Evolutionary conservation across 2,797 vertebrate species (phyloP).

Genomic region (Syngnathus rostellatus): DNA sequence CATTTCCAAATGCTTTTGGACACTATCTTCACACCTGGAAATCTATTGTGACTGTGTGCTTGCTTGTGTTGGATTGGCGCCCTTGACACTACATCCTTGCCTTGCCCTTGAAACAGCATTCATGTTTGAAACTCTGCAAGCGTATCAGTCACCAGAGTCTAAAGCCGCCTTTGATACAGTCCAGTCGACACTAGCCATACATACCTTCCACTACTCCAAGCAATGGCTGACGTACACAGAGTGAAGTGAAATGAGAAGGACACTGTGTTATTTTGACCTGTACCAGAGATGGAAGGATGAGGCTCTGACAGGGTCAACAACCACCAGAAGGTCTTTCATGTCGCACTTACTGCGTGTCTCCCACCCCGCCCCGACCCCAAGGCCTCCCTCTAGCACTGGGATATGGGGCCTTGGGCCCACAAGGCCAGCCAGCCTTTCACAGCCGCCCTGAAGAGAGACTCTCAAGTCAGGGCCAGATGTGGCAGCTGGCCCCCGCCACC

Average conservation of each 20-base stretch:
- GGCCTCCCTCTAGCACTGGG: conserved; percentile 41
- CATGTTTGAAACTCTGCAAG: not conserved
- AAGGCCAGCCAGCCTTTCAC: conserved; percentile 56
- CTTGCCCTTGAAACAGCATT: conserved; percentile 1
- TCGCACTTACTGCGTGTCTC: conserved; percentile 55
- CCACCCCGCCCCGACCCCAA: not conserved
- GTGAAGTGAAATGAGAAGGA: conserved; percentile 37
- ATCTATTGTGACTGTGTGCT: not conserved
- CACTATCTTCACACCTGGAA: conserved; percentile 1
- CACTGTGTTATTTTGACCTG: conserved; percentile 48
- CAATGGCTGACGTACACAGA: conserved; percentile 34
- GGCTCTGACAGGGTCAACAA: conserved; percentile 49
- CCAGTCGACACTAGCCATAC: conserved; percentile 22
- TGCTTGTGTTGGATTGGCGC: not conserved
- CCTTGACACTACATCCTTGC: not conserved
- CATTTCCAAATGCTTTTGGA: not conserved
- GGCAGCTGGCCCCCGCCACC: conserved; percentile 62
- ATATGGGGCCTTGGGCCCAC: conserved; percentile 50
- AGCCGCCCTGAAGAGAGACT: conserved; percentile 56
- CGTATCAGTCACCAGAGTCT: conserved; percentile 2
- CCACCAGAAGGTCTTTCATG: conserved; percentile 57
- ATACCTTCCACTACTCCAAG: conserved; percentile 35
- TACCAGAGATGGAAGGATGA: conserved; percentile 45
- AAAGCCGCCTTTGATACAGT: conserved; percentile 7
- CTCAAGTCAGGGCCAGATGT: conserved; percentile 70